Base-by-base conservation (phyloP, 1,140 invertebrate species). In the Cylas formicarius region DNA sequence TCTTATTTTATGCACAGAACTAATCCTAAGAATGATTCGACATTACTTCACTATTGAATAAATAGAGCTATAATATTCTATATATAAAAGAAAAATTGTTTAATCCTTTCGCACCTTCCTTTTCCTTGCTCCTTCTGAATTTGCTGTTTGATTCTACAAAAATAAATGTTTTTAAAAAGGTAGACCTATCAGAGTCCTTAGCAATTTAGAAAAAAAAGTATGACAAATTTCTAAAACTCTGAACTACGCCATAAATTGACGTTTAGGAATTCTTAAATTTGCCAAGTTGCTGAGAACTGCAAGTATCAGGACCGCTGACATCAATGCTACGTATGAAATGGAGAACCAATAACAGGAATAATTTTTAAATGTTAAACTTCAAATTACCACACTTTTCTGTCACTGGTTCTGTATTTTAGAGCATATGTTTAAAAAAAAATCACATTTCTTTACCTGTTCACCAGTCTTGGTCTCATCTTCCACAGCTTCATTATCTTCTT, bases 91-190 rank as follows among this genome's bases (percentile, higher is more conserved):
- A n/a, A 9, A 34, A 4, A 34, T 19, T 18, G 35, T 26, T 67
- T 60, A 74, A 59, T 74, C 72, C 58, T 73, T 73, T 48, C 72
- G 68, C 14, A 71, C 65, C 56, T 73, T 74, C 46, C 72, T 60
- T 57, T 73, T 73, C 53, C 71, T 63, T 13, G 70, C 68, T 1
- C 65, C 67, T 47, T 73, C 72, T 27, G 67, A 70, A 3, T 36
- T 39, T 7, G 44, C 43, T 7, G 21, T 46, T 44, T 7, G 48
- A 24, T 27, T 44, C 35, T 35, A 41, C 41, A 20, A 14, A 11
- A 41, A 41, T 31, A 31, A 8, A 26, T 26, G 24, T 26, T 26
- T 31, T 22, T 22, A 31, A 9, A 18, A 5, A 35, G 22, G 11
- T 17, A 35, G 11, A 20, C 5, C 17, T 9, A 3, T 13, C 3